Evolutionary conservation across 2,888 invertebrate genomes (phyloP).

Genomic region (Lepetodrilus schrolli): DNA sequence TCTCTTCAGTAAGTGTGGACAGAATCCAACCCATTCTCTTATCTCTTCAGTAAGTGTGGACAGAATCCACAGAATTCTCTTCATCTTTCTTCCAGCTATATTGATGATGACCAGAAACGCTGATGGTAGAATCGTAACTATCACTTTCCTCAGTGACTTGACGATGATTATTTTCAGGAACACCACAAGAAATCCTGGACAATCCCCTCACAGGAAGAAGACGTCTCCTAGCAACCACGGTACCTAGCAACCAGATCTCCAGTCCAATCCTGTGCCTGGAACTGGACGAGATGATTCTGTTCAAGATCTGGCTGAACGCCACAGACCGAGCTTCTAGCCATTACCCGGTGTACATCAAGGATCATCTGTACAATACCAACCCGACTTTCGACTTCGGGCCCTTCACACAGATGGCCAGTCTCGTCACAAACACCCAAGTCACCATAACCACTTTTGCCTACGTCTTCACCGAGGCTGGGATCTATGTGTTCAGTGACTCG

Average conservation of each 20-base stretch:
- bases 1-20: no score
- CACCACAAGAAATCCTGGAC: neutral
- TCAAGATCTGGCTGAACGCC: conserved; percentile 66
- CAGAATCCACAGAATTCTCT: no score
- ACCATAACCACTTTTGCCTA: conserved; percentile 69
- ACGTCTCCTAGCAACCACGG: conserved; percentile 55
- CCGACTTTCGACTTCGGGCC: conserved; percentile 71
- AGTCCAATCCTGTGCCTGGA: conserved; percentile 72
- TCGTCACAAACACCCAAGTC: conserved; percentile 69
- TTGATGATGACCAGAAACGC: no score
- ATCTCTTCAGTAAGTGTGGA: no score
- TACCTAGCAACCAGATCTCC: conserved; percentile 60
- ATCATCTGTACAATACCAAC: conserved; percentile 71
- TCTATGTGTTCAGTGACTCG: conserved; percentile 70
- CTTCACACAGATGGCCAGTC: conserved; percentile 65
- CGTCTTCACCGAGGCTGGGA: conserved; percentile 70
- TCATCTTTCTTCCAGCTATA: no score
- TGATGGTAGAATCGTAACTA: no score
- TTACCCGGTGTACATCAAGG: conserved; percentile 71
- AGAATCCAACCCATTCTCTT: no score
- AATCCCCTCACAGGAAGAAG: conserved; percentile 44
- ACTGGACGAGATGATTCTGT: conserved; percentile 67
- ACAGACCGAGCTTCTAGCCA: conserved; percentile 63
- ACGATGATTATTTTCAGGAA: neutral
- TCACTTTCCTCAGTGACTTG: no score